Base-by-base conservation (phyloP, 2,797 vertebrate species). In the Enteromius anoplus region DNA sequence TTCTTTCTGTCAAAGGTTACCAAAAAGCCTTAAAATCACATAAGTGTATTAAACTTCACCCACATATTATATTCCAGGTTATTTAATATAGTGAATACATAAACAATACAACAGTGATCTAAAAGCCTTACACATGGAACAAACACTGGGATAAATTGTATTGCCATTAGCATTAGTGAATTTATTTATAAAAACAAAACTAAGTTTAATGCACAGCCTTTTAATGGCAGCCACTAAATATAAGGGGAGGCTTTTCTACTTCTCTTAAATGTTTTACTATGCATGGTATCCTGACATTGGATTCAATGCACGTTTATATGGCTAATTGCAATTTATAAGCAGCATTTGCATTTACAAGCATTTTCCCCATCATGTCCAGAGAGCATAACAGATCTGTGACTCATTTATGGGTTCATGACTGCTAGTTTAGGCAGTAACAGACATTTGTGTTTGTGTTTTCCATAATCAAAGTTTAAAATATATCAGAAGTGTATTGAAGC, bases 401-500 rank as follows among this genome's bases (percentile, higher is more conserved):
- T 19, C n/a, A 76, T 23, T 51, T 73, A 51, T 68, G 11, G 55
- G 32, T 37, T 21, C 12, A 12, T 21, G 3, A 8, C 10, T 19
- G 2, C 53, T 64, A 12, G 34, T 65, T 47, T 49, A 78, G 29
- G 5, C 71, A 72, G 23, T 78, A 69, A 78, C 75, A 78, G 7
- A n/a, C 55, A 11, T 65, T 32, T 53, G 17, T 66, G 65, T 66
- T 77, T 47, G 71, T 76, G 78, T 55, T 53, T 70, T 66, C 32
- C 21, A 45, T 77, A 69, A 75, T 84, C 60, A 69, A 78, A n/a
- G 62, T 78, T 53, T 68, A 51, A 42, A 65, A 49, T 73, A 15
- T 51, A 71, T 77, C n/a, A 60, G 34, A 40, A 80, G 76, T 69
- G 75, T 71, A 51, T 21, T 70, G 26, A 78, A 78, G 70, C 32